phyloP scores from a whole-genome alignment of 2,888 invertebrate genomes.

The Odontocerum albicorne region DNA sequence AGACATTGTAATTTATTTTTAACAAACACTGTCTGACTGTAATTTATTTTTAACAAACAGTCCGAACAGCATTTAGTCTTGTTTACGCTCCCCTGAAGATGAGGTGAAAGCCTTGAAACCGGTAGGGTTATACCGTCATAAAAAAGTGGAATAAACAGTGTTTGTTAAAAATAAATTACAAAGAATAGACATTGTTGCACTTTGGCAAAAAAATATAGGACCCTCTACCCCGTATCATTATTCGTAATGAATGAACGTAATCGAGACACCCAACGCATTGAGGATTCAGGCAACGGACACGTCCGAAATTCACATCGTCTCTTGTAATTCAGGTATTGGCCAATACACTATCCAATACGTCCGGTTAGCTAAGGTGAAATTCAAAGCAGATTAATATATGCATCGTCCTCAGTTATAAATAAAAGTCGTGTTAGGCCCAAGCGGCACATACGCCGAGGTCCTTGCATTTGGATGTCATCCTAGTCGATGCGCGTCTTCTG shows the following conservation, averaged over 20 bases:
- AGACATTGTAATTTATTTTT: too few relatives aligned
- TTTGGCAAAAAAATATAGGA: too few relatives aligned
- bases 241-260: slow-evolving; percentile 10
- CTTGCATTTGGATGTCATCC: slow-evolving; percentile 15
- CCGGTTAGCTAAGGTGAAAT: slow-evolving; percentile 31
- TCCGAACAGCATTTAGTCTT: too few relatives aligned
- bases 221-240: too few relatives aligned
- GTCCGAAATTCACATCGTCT: slow-evolving; percentile 16
- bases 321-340: slow-evolving; percentile 19
- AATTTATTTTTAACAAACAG: background rate
- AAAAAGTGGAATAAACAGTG: too few relatives aligned
- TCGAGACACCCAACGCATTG: slow-evolving; percentile 11
- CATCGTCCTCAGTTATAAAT: slow-evolving; percentile 35
- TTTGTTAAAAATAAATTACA: too few relatives aligned
- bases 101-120: too few relatives aligned
- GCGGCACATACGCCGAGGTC: slow-evolving; percentile 32
- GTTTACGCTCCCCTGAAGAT: too few relatives aligned
- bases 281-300: slow-evolving; percentile 6
- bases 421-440: slow-evolving; percentile 25
- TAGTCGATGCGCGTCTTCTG: background rate
- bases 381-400: slow-evolving; percentile 20
- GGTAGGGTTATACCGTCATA: too few relatives aligned
- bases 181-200: too few relatives aligned
- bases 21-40: too few relatives aligned
- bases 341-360: slow-evolving; percentile 14